Evolutionary conservation across 1,140 invertebrate genomes (phyloP).

Genomic region (Drosophila lowei): DNA sequence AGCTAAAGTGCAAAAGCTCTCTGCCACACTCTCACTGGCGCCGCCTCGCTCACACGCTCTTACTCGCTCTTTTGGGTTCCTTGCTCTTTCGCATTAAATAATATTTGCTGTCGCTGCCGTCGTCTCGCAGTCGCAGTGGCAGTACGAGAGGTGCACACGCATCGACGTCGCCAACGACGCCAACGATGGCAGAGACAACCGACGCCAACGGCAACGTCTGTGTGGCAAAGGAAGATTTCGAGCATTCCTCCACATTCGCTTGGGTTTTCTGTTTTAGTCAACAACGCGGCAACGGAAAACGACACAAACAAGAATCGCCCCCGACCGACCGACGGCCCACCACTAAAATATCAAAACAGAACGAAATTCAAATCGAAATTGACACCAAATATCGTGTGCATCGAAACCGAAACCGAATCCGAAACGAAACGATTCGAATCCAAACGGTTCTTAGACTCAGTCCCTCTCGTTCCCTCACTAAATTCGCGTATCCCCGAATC

Average conservation of each 20-base stretch:
- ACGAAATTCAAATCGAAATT: background rate
- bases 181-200: conserved; percentile 1
- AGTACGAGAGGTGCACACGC: conserved; percentile 15
- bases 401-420: conserved; percentile 1
- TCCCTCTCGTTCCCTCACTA: too few species aligned
- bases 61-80: conserved; percentile 3
- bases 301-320: conserved; percentile 18
- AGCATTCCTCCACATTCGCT: conserved; percentile 64
- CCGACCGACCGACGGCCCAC: background rate
- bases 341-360: conserved; percentile 9
- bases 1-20: conserved; percentile 50
- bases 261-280: conserved; percentile 66
- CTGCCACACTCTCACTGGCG: conserved; percentile 15
- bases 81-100: conserved; percentile 64
- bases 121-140: conserved; percentile 10
- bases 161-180: conserved; percentile 12
- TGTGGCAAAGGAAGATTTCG: conserved; percentile 41
- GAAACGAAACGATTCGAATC: background rate
- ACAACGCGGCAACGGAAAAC: conserved; percentile 58
- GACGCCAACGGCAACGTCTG: conserved; percentile 11
- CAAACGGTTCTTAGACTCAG: too few species aligned
- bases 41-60: conserved; percentile 1
- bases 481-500: too few species aligned
- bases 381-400: conserved; percentile 1
- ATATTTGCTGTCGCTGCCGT: conserved; percentile 40